Conservation (phyloP, 2,888 invertebrate genomes). For the Nymphalis urticae region DNA sequence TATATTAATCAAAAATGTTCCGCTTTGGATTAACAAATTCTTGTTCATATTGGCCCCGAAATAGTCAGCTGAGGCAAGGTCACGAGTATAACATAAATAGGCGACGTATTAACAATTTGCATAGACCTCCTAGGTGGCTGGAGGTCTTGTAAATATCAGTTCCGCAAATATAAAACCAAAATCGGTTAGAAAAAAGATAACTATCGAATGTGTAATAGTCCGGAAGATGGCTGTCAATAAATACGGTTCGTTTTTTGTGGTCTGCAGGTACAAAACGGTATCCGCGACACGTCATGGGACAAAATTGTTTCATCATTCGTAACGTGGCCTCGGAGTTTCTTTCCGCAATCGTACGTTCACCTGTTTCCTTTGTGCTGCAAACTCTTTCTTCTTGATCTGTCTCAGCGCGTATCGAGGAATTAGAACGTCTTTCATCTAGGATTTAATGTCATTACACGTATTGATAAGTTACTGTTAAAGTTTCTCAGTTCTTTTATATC, state of each 20-base stretch:
- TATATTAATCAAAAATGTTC: constrained; percentile 1
- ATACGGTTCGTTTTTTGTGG: constrained; percentile 32
- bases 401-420: constrained; percentile 12
- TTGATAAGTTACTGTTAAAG: too few relatives aligned
- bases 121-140: constrained; percentile 45
- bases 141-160: constrained; percentile 45
- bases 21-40: constrained; percentile 11
- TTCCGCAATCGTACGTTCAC: constrained; percentile 76
- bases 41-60: constrained; percentile 21
- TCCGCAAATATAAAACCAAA: constrained; percentile 53
- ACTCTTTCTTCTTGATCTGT: constrained; percentile 36
- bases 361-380: constrained; percentile 48
- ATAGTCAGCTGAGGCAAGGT: constrained; percentile 39
- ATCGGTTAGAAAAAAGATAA: constrained; percentile 29
- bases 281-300: constrained; percentile 54
- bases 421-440: not conserved
- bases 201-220: constrained; percentile 23
- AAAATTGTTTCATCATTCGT: constrained; percentile 61
- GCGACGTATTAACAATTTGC: constrained; percentile 41
- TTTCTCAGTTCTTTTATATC: too few relatives aligned
- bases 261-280: constrained; percentile 29
- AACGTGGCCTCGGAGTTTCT: constrained; percentile 58
- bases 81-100: constrained; percentile 36
- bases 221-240: constrained; percentile 23
- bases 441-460: not conserved